Percentiles rank a stretch among this genome's conserved stretches.
Evolutionary conservation across 2,797 vertebrate genomes (phyloP).

Genomic region (Molossus alvarezi): DNA sequence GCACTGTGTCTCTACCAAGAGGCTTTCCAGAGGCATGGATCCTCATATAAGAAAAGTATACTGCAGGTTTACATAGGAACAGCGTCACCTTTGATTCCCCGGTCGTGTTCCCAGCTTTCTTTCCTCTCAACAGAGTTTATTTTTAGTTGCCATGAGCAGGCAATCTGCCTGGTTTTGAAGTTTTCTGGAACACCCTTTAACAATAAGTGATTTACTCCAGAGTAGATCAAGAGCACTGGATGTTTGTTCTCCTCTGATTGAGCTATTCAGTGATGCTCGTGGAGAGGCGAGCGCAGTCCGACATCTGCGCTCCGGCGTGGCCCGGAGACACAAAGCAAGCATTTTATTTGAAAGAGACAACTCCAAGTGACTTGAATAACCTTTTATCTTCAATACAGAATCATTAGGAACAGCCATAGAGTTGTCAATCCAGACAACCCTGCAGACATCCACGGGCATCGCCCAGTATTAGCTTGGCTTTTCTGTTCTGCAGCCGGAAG

Average conservation of each 20-base stretch:
- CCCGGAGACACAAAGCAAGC: constrained; percentile 82
- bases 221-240: constrained; percentile 82
- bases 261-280: constrained; percentile 85
- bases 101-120: constrained; percentile 26
- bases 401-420: constrained; percentile 67
- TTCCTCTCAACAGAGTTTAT: constrained; percentile 70
- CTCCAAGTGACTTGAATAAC: constrained; percentile 84
- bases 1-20: not conserved
- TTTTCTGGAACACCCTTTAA: constrained; percentile 79
- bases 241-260: constrained; percentile 85
- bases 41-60: not conserved
- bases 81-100: constrained; percentile 66
- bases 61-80: constrained; percentile 58
- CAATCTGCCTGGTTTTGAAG: constrained; percentile 70
- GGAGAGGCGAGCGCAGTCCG: constrained; percentile 78
- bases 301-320: constrained; percentile 80
- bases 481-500: constrained; percentile 36
- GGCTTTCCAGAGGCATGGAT: not conserved
- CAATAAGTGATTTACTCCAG: constrained; percentile 84
- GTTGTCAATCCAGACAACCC: not conserved
- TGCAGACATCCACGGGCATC: not conserved
- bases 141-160: constrained; percentile 60
- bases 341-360: constrained; percentile 87
- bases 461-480: constrained; percentile 57
- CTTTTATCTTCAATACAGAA: constrained; percentile 78